Base-by-base conservation (phyloP, 2,888 invertebrate species). In the Cyclophora punctaria region DNA sequence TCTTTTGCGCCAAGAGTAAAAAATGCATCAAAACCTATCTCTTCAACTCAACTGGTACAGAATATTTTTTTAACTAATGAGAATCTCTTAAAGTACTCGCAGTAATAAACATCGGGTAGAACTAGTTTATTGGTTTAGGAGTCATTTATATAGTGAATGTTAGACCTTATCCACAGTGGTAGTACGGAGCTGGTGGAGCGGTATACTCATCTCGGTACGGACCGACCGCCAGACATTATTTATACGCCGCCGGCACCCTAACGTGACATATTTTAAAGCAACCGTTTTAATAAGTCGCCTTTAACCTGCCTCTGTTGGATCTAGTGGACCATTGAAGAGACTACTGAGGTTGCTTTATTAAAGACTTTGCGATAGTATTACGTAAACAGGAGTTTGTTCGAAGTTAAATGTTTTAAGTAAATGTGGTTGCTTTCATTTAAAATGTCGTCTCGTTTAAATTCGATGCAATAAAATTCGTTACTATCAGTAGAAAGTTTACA, bases 241-340 rank as follows among this genome's bases (percentile, higher is more conserved):
- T 85, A 86, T 80, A 69, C 71, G 67, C 69, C 69, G 66, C 61
- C 70, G 67, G 73, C 72, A 68, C 78, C 78, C 80, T 73, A 77
- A 76, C 78, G 81, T 81, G 83, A 82, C 84, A 83, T 84, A 85
- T 84, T 86, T 86, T 84, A 85, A 83, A 83, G 80, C 78, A 70
- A 73, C 76, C 78, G 70, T 80, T 85, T 86, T 86, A 85, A 86
- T 85, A 86, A 83, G 83, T 81, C 76, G 81, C 78, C 74, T 75
- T 69, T 74, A 78, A 78, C 80, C 80, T 77, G 73, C 61, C 68
- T 66, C 64, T 72, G 66, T 64, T 48, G 62, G 72, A 74, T 59
- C 48, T 74, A 74, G 45, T 59, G 48, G 40, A 47, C 42, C 50
- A 59, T 63, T 59, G 71, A 73, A 68, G 69, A 41, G 69, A 47